These are phyloP conservation scores for Drosophila longiperda DNA, from an alignment of 2,888 invertebrate genomes.

Conservation along the genomic window DNA sequence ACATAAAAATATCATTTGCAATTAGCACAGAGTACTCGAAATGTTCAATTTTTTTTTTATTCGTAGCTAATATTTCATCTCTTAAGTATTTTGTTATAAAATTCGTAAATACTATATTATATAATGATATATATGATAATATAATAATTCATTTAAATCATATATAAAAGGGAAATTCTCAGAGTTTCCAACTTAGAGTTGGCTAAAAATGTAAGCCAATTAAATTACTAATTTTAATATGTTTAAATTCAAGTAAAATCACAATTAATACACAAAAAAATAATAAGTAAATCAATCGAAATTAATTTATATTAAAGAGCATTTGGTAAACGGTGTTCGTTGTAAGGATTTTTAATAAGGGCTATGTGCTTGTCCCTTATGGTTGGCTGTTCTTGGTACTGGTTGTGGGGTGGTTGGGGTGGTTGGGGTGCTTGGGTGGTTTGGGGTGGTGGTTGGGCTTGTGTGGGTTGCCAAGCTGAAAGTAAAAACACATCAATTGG, in stretches of 20 bases:
- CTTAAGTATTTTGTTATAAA: no score
- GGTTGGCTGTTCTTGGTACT: conserved; percentile 6
- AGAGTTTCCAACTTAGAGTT: neutral
- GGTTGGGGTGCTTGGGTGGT: conserved; percentile 3
- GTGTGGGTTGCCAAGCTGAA: conserved; percentile 60
- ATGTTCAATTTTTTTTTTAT: neutral
- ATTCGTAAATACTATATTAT: no score
- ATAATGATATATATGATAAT: no score
- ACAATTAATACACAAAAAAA: neutral
- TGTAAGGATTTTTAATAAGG: conserved; percentile 15
- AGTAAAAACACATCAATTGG: conserved; percentile 83
- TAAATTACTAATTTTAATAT: neutral
- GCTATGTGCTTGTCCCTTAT: conserved; percentile 25
- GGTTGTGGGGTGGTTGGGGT: conserved; percentile 7
- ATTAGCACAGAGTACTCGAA: neutral
- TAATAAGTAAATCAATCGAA: neutral
- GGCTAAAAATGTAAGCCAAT: neutral
- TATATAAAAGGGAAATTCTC: neutral
- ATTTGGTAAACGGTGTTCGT: neutral
- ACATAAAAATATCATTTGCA: neutral
- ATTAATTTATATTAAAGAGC: neutral
- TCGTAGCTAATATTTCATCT: neutral
- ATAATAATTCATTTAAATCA: no score
- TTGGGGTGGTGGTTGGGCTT: conserved; percentile 2
- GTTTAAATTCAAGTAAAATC: neutral